These are phyloP conservation scores for Gambusia holbrooki DNA, from an alignment of 2,113 vertebrate genomes.

Conservation along the genomic window DNA sequence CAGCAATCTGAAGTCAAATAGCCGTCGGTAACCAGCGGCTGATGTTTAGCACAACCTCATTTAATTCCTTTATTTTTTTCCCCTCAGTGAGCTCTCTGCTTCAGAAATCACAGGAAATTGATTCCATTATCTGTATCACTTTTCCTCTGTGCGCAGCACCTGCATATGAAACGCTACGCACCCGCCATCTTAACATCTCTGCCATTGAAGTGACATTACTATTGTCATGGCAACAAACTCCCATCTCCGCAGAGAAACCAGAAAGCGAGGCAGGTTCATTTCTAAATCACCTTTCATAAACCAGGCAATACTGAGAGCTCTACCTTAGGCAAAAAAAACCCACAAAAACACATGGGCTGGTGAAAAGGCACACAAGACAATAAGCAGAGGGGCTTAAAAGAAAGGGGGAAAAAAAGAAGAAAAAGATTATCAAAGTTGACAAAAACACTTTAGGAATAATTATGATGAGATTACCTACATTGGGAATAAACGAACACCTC, in stretches of 20 bases:
- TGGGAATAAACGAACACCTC: too few species aligned
- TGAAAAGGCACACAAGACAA: neutral
- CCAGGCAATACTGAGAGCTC: constrained; percentile 7
- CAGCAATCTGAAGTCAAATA: constrained; percentile 64
- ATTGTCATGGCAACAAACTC: constrained; percentile 81
- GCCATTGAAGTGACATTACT: constrained; percentile 75
- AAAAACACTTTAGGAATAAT: neutral
- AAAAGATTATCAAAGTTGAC: neutral
- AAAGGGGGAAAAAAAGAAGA: neutral
- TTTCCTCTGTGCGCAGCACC: constrained; percentile 64
- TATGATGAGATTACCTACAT: too few species aligned
- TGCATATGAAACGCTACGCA: constrained; percentile 73
- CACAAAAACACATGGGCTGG: neutral
- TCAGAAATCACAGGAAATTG: constrained; percentile 79
- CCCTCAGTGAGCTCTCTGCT: constrained; percentile 59
- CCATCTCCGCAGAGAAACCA: constrained; percentile 49
- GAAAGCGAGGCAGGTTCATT: constrained; percentile 21
- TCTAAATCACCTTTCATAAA: constrained; percentile 2
- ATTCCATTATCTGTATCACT: constrained; percentile 77
- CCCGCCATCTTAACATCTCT: constrained; percentile 70
- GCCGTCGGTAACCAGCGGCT: constrained; percentile 49
- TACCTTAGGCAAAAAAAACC: neutral
- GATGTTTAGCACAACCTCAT: constrained; percentile 69
- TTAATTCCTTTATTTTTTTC: constrained; percentile 68
- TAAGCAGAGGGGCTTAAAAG: neutral